Evolutionary conservation across 2,113 vertebrate species (phyloP), one percentile per base, ranked within the genome.

Genomic region (Cynopterus brachyotis): DNA sequence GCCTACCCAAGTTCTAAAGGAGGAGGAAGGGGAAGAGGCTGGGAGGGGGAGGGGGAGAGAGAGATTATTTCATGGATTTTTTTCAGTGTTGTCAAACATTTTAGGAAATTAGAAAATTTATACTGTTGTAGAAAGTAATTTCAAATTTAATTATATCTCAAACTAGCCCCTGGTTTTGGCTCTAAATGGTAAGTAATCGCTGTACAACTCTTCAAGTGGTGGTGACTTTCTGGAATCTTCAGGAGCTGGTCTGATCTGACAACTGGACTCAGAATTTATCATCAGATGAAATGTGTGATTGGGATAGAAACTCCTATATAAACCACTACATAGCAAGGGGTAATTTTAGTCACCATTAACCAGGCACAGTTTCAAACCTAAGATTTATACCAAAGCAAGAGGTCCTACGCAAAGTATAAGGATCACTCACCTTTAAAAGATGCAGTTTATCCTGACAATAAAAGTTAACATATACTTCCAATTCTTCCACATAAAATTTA

Each of bases 401-500:
- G n/a, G 24, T 17, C 35, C 55, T 72, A 64, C 16, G 35, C 26
- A 53, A 53, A 88, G 50, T 10, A 6, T 6, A 78, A 87, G 55
- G 69, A 67, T 66, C 50, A 30, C 42, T 80, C 84, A 78, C 59
- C 80, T 87, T 84, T 69, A 47, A 67, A 96, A 83, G 89, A 84
- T 47, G 35, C 17, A 40, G 64, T 73, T 91, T 81, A 62, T 22
- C 72, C 45, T 91, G 57, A 96, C n/a, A 96, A 76, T 40, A 90
- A 67, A 89, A 85, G 57, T 88, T 70, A 95, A 73, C 42, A 87
- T 72, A 66, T 57, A 89, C 37, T 97, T 93, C 64, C 37, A 94
- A 82, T 59, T 72, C 81, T 92, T 96, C n/a, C 76, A 91, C 92
- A 96, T 89, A 69, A 90, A 95, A 94, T 94, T 92, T 78, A 87